phyloP scores from a whole-genome alignment of 2,797 vertebrate species.

The Pogonophryne albipinna region DNA sequence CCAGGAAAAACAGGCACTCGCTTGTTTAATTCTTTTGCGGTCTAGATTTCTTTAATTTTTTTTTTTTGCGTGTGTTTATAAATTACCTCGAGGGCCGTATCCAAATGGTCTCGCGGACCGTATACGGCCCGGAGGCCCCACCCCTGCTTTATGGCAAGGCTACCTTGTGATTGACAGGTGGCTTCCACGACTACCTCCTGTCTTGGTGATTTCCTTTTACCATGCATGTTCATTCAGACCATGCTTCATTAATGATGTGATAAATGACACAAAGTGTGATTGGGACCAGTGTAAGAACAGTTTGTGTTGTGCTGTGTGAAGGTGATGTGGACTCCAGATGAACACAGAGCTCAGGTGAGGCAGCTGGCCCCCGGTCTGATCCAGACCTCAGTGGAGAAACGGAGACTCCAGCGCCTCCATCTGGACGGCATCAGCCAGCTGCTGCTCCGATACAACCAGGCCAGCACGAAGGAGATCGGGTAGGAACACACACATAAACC shows the following conservation, averaged over 20 bases:
- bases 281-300: background rate
- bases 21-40: too few species aligned
- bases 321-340: constrained; percentile 93
- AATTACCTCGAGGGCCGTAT: too few species aligned
- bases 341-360: constrained; percentile 85
- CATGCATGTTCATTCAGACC: background rate
- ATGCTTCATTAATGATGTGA: background rate
- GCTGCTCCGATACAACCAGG: constrained; percentile 93
- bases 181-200: too few species aligned
- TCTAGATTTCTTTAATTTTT: too few species aligned
- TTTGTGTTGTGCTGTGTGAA: constrained; percentile 53
- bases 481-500: constrained; percentile 52
- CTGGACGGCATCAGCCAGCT: constrained; percentile 87
- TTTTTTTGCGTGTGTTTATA: too few species aligned
- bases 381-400: constrained; percentile 90
- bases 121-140: too few species aligned
- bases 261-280: background rate
- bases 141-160: too few species aligned
- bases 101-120: too few species aligned
- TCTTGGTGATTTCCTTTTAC: background rate
- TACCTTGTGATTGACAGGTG: too few species aligned
- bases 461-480: constrained; percentile 89
- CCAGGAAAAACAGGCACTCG: too few species aligned
- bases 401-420: constrained; percentile 73
- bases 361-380: constrained; percentile 89